A percentile compares a stretch with the other conserved stretches of the same genome.
Evolutionary conservation across 2,113 vertebrate species (phyloP).

Genomic region (Garra rufa): DNA sequence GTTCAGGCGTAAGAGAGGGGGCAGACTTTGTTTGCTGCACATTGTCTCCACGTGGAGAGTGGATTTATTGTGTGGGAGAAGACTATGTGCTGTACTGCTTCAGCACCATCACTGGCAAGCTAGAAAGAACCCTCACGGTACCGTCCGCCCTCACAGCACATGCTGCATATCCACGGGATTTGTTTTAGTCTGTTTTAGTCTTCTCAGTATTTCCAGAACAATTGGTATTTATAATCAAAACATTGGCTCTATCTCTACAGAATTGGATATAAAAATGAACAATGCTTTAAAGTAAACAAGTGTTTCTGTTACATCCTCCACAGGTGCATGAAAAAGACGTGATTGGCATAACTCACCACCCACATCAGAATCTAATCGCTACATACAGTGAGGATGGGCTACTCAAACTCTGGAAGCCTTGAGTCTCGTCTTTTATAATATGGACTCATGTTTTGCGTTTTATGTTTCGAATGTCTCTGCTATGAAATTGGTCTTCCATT

Average conservation of each 20-base stretch:
- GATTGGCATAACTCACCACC: conserved; percentile 97
- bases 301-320: not conserved
- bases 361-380: conserved; percentile 94
- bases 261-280: not conserved
- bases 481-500: conserved; percentile 43
- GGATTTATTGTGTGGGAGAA: conserved; percentile 99
- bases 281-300: not conserved
- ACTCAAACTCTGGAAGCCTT: conserved; percentile 82
- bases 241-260: not conserved
- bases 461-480: conserved; percentile 6
- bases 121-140: conserved; percentile 97
- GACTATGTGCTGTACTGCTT: conserved; percentile 99
- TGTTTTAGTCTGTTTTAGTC: not conserved
- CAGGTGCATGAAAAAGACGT: conserved; percentile 98
- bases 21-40: conserved; percentile 98
- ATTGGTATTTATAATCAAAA: not conserved
- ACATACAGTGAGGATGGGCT: conserved; percentile 98
- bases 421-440: conserved; percentile 13
- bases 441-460: conserved; percentile 12
- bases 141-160: conserved; percentile 44
- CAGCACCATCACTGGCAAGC: conserved; percentile 95
- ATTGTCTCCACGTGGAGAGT: conserved; percentile 94
- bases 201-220: not conserved
- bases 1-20: conserved; percentile 96
- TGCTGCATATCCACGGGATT: not conserved